Conservation (phyloP, 2,888 invertebrate genomes). For the Apomyelois bistriatella region DNA sequence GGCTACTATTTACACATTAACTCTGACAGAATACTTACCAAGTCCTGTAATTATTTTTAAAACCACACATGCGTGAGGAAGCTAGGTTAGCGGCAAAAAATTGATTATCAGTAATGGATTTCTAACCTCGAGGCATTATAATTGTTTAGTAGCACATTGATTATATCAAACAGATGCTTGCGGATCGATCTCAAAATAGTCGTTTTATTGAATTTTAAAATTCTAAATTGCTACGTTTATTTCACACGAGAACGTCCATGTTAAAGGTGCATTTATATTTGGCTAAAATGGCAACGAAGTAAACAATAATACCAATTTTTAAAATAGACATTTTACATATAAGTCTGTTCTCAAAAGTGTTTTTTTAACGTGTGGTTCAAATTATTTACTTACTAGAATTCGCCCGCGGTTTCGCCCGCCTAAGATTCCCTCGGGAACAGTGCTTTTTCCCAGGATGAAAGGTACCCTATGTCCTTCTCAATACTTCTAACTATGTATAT, state of each 20-base stretch:
- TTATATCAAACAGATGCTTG: conserved; percentile 54
- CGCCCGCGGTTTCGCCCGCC: no score
- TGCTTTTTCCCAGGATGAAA: no score
- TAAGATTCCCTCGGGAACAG: no score
- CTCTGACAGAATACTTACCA: conserved; percentile 72
- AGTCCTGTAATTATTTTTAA: conserved; percentile 70
- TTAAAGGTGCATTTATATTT: no score
- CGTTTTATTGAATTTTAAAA: conserved; percentile 1
- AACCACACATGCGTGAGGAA: conserved; percentile 55
- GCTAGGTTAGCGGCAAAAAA: conserved; percentile 46
- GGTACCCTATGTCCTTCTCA: no score
- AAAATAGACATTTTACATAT: no score
- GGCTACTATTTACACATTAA: conserved; percentile 77
- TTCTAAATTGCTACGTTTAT: conserved; percentile 3
- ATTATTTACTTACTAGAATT: no score
- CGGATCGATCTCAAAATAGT: conserved; percentile 7
- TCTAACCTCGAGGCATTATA: conserved; percentile 42
- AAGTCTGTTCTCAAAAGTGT: no score
- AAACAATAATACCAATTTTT: no score
- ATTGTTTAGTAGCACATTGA: conserved; percentile 51
- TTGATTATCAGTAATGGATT: conserved; percentile 60
- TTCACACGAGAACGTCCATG: background rate
- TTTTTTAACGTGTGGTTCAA: no score
- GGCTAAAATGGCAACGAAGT: no score
- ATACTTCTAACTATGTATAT: no score